Conservation (phyloP, 2,113 vertebrate species). For the Ramphastos sulfuratus region DNA sequence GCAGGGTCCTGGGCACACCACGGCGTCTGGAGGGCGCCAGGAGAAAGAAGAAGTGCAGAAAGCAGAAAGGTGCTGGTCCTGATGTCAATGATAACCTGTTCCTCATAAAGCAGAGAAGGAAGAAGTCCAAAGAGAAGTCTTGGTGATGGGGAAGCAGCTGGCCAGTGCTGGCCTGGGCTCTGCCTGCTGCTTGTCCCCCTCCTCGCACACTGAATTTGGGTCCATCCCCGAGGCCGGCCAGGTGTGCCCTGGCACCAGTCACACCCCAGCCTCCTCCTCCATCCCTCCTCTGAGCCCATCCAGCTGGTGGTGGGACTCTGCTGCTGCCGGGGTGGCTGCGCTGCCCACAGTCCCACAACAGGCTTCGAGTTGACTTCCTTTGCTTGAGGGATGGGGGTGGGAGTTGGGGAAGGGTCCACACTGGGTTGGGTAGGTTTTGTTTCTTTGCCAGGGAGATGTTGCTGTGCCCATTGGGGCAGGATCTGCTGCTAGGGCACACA, state of each 20-base stretch:
- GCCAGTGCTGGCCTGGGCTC: not conserved
- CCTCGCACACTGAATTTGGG: not conserved
- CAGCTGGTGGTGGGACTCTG: not conserved
- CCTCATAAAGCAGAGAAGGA: constrained; percentile 78
- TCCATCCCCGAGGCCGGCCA: not conserved
- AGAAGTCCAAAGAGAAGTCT: constrained; percentile 60
- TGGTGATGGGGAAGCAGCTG: not conserved
- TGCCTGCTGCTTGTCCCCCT: not conserved
- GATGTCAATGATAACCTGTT: constrained; percentile 66
- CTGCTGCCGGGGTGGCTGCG: not conserved
- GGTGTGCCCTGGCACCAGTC: not conserved
- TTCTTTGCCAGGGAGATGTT: not conserved
- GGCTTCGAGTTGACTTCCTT: not conserved
- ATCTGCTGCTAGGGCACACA: not conserved
- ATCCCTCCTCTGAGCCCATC: not conserved
- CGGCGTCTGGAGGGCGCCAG: constrained; percentile 2
- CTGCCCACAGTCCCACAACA: not conserved
- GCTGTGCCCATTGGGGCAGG: not conserved
- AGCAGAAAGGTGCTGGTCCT: not conserved
- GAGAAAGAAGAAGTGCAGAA: constrained; percentile 45
- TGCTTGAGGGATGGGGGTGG: not conserved
- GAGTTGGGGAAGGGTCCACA: not conserved
- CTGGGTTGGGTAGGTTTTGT: not conserved
- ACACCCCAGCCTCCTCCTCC: not conserved
- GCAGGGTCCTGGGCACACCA: not conserved